Base-by-base conservation (phyloP, 2,797 vertebrate species). In the Pelobates cultripes region DNA sequence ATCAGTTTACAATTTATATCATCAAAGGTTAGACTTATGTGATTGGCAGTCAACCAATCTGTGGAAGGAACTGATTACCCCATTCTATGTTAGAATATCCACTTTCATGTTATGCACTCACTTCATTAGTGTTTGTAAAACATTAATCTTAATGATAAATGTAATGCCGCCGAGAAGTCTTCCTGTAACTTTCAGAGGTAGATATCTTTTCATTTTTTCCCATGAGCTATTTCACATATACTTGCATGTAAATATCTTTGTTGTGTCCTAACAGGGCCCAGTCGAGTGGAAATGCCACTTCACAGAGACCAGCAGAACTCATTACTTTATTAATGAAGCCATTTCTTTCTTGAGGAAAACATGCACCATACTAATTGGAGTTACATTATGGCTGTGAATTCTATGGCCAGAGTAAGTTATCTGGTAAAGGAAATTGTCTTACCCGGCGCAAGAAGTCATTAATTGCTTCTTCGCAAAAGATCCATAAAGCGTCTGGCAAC, bases 321-420 rank as follows among this genome's bases (percentile, higher is more conserved):
- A 80, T 73, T 67, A 76, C 15, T 71, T 80, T 55, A 68, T 80
- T 73, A 80, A 80, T 28, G 73, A 67, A 42, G 17, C 14, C 14
- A 43, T 13, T 13, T 73, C 12, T 42, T 73, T 53, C 60, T 44
- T 66, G 14, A 68, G 75, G 61, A 68, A 68, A 68, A 51, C 44
- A 47, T 47, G 12, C 41, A 47, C 10, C 43, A 74, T 80, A 71
- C 47, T 74, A 80, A 80, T 80, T 43, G 13, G 4, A 7, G 6
- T 3, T 51, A 73, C 45, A 72, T 47, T 43, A 7, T n/a, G 53
- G 55, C 57, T 51, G 57, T 41, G 77, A 47, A 63, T 66, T 44
- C 42, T 15, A 3, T 60, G 60, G 72, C 45, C 71, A 43, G 14
- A 66, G 51, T 68, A 47, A 57, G 47, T 74, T 4, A 44, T 80